Base-by-base conservation (phyloP, 2,797 vertebrate species). In the Neoniphon sammara region DNA sequence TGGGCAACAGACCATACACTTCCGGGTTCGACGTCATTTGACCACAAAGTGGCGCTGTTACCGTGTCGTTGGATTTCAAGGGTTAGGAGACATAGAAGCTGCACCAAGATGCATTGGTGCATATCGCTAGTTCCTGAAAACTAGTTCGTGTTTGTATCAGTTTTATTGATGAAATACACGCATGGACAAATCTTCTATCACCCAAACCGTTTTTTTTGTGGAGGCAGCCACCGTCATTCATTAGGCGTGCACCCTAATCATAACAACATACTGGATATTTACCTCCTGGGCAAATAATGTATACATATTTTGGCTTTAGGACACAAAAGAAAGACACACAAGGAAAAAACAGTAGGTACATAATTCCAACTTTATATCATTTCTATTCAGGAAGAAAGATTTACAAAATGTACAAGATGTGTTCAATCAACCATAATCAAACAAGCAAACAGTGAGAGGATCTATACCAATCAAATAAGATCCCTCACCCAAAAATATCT, bases 321-420 rank as follows among this genome's bases (percentile, higher is more conserved):
- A 27, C 20, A 75, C 8, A 78, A 84, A 87, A 78, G 46, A 80
- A 87, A 0, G 17, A 87, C 80, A 80, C 83, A 66, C 10, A 82
- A 66, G 21, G 60, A 57, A 27, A 46, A 87, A 53, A 36, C 72
- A 70, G 86, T 88, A 82, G 55, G 55, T 66, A 83, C 71, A 91
- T 90, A 88, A 93, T 93, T 86, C 57, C 18, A 86, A 89, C 75
- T 94, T 94, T 94, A 94, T 94, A 87, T 91, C 23, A 77, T 85
- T 90, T 93, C 84, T 92, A 93, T 92, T 88, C 83, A 91, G 92
- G 88, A 92, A 89, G 72, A 89, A 72, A 83, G 14, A 90, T 94
- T 91, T 94, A 95, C 93, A 95, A 93, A 93, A 94, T 95, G 78
- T 93, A 95, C 93, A 94, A 87, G 68, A 89, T 87, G 87, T 91